phyloP scores from a whole-genome alignment of 2,888 invertebrate species.

The Leptinotarsa tumamoca region DNA sequence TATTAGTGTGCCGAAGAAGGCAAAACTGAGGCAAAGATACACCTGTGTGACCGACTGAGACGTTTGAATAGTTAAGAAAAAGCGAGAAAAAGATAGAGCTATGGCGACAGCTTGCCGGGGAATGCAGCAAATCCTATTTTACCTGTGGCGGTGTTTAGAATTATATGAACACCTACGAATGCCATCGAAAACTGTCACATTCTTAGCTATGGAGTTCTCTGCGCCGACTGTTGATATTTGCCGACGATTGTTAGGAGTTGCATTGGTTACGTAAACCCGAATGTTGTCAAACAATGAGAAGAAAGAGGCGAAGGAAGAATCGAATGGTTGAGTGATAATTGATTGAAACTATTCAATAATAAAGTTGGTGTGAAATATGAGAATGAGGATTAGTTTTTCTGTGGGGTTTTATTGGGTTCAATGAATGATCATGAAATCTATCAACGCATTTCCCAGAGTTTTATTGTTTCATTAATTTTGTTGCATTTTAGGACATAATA shows the following conservation, averaged over 20 bases:
- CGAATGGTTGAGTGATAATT: constrained; percentile 26
- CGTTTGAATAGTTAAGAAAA: constrained; percentile 34
- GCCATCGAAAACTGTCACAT: constrained; percentile 28
- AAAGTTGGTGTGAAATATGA: constrained; percentile 6
- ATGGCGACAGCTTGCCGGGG: constrained; percentile 66
- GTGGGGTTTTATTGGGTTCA: no score
- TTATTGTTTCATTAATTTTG: no score
- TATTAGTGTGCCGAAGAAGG: constrained; percentile 62
- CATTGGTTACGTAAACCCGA: constrained; percentile 45
- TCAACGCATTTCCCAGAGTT: no score
- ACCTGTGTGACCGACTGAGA: constrained; percentile 43
- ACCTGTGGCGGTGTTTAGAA: constrained; percentile 59
- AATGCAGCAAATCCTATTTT: constrained; percentile 66
- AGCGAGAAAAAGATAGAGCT: constrained; percentile 55
- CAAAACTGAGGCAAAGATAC: constrained; percentile 51
- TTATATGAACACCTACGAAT: constrained; percentile 38
- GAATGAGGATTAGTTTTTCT: background rate
- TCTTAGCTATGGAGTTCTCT: constrained; percentile 30
- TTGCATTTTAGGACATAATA: no score
- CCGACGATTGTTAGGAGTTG: constrained; percentile 46
- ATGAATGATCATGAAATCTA: no score
- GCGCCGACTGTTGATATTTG: constrained; percentile 47
- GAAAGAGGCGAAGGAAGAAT: constrained; percentile 31
- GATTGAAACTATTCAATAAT: constrained; percentile 14
- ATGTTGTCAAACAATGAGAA: constrained; percentile 45